Percentiles rank a stretch among this genome's conserved stretches.
Evolutionary conservation across 2,797 vertebrate genomes (phyloP).

Genomic region (Odontamblyopus lacepedii): DNA sequence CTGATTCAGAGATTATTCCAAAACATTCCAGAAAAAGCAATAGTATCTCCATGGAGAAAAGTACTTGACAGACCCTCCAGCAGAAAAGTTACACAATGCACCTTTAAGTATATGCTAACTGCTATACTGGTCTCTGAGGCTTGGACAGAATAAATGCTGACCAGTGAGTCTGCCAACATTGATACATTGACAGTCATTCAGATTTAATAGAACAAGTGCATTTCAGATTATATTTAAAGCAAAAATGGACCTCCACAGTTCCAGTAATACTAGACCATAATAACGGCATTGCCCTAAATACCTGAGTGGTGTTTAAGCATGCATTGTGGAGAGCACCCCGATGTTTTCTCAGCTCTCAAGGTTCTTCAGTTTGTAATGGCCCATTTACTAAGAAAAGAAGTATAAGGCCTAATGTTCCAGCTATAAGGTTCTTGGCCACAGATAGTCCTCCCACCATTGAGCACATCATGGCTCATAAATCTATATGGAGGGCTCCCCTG

Average conservation of each 20-base stretch:
- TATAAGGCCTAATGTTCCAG: slow-evolving; percentile 27
- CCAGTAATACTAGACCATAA: not conserved
- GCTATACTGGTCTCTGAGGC: not conserved
- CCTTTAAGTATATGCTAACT: too few relatives aligned
- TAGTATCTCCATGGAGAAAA: too few relatives aligned
- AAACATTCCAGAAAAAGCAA: too few relatives aligned
- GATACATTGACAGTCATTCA: not conserved
- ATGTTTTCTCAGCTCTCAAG: slow-evolving; percentile 26
- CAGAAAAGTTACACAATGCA: too few relatives aligned
- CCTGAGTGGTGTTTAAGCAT: slow-evolving; percentile 22
- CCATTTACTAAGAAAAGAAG: slow-evolving; percentile 49
- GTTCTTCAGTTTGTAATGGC: slow-evolving; percentile 36
- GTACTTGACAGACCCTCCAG: too few relatives aligned
- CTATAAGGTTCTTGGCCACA: slow-evolving; percentile 40
- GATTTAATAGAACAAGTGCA: not conserved
- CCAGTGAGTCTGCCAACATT: not conserved
- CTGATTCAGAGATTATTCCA: too few relatives aligned
- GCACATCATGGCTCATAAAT: slow-evolving; percentile 72
- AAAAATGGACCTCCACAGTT: not conserved
- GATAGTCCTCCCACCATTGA: slow-evolving; percentile 45
- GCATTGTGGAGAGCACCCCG: slow-evolving; percentile 16
- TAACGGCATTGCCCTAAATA: not conserved
- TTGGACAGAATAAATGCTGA: not conserved
- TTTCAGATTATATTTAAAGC: not conserved
- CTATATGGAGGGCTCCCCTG: slow-evolving; percentile 62